phyloP scores from a whole-genome alignment of 2,113 vertebrate genomes.

The Urocynchramus pylzowi region DNA sequence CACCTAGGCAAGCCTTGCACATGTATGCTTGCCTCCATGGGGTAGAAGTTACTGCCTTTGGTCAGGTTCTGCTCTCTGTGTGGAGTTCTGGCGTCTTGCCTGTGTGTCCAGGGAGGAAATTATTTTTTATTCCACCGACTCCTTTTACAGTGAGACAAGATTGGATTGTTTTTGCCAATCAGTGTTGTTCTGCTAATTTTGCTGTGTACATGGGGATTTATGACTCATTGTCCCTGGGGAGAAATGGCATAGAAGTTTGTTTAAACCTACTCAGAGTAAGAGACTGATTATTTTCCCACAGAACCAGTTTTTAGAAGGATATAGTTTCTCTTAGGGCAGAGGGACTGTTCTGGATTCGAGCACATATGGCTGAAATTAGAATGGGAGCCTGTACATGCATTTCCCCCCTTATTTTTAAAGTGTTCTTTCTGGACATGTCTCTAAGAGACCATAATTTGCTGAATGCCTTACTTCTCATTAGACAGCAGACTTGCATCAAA shows the following conservation, averaged over 20 bases:
- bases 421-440: slow-evolving; percentile 16
- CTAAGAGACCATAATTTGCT: not conserved
- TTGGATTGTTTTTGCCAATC: slow-evolving; percentile 43
- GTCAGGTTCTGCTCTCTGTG: not conserved
- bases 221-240: slow-evolving; percentile 52
- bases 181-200: slow-evolving; percentile 49
- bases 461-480: slow-evolving; percentile 15
- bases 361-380: slow-evolving; percentile 6
- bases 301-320: slow-evolving; percentile 22
- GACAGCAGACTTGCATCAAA: slow-evolving; percentile 2
- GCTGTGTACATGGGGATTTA: slow-evolving; percentile 29
- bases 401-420: not conserved
- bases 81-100: not conserved
- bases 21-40: not conserved
- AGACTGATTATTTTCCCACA: slow-evolving; percentile 31
- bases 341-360: not conserved
- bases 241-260: slow-evolving; percentile 34
- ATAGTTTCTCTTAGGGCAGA: not conserved
- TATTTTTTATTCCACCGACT: not conserved
- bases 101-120: not conserved
- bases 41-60: not conserved
- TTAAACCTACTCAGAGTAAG: slow-evolving; percentile 30
- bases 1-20: not conserved
- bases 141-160: slow-evolving; percentile 1
- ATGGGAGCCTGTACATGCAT: not conserved